Percentiles rank a stretch among this genome's conserved stretches.
Conservation (phyloP, 1,140 invertebrate genomes). For the Procambarus virginalis region DNA sequence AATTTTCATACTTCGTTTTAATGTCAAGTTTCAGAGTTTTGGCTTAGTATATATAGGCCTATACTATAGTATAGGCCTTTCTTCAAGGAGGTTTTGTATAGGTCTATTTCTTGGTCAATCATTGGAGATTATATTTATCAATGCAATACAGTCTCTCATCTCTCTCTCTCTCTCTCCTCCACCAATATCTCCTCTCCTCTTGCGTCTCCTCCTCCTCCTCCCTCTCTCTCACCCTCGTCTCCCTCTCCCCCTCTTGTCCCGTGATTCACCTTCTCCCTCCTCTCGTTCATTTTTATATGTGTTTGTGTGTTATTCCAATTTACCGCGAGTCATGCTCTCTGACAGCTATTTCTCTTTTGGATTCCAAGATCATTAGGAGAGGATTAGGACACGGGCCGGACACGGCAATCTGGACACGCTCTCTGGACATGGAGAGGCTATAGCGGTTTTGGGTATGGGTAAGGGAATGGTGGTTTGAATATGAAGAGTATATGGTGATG, state of each 20-base stretch:
- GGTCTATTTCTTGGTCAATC: no score
- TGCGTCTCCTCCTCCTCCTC: background rate
- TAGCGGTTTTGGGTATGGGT: no score
- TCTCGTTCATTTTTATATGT: background rate
- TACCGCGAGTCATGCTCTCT: background rate
- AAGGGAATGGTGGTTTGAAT: no score
- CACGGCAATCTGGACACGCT: background rate
- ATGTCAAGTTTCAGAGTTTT: no score
- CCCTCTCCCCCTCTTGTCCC: background rate
- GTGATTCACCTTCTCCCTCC: background rate
- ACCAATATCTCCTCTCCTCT: background rate
- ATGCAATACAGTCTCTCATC: no score
- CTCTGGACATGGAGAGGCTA: background rate
- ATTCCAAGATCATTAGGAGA: background rate
- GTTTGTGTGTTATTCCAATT: slow-evolving; percentile 5
- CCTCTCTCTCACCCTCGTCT: background rate
- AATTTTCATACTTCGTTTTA: no score
- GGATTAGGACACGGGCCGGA: background rate
- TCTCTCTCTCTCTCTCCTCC: background rate
- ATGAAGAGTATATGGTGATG: background rate
- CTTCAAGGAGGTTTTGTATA: no score
- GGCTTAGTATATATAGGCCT: no score
- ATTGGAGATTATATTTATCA: no score
- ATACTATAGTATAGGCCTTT: no score
- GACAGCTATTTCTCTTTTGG: background rate